phyloP scores from a whole-genome alignment of 30 jellyfish, hydroid and myxozoan genomes.

The Catostylus mosaicus region DNA sequence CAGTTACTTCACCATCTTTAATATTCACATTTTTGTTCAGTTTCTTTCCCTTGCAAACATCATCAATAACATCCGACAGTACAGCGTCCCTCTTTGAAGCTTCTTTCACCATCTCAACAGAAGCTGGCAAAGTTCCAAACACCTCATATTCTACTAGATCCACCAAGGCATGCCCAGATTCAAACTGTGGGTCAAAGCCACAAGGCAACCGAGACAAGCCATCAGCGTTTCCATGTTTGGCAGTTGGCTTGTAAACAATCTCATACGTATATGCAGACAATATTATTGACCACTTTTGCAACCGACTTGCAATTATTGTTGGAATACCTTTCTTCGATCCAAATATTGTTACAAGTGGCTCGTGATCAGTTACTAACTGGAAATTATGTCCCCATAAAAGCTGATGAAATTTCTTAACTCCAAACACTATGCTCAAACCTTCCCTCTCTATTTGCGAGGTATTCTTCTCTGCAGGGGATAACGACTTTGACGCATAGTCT shows the following conservation, averaged over 20 bases:
- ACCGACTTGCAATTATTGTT: slow-evolving; percentile 65
- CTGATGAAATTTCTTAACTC: slow-evolving; percentile 69
- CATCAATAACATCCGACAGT: slow-evolving; percentile 57
- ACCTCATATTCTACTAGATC: slow-evolving; percentile 60
- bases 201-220: slow-evolving; percentile 70
- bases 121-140: slow-evolving; percentile 71
- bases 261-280: slow-evolving; percentile 54
- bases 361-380: slow-evolving; percentile 65
- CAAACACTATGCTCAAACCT: slow-evolving; percentile 68
- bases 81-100: slow-evolving; percentile 41
- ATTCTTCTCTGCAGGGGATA: slow-evolving; percentile 58
- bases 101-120: slow-evolving; percentile 48
- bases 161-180: slow-evolving; percentile 72
- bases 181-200: slow-evolving; percentile 64
- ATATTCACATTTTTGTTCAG: slow-evolving; percentile 50
- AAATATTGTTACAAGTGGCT: slow-evolving; percentile 54
- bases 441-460: slow-evolving; percentile 64
- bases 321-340: slow-evolving; percentile 77
- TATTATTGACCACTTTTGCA: slow-evolving; percentile 61
- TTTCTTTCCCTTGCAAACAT: slow-evolving; percentile 57
- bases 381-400: slow-evolving; percentile 55
- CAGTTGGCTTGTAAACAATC: slow-evolving; percentile 62
- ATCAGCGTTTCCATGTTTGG: slow-evolving; percentile 71
- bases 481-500: slow-evolving; percentile 72
- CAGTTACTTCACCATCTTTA: slow-evolving; percentile 61